A percentile compares a stretch with the other conserved stretches of the same genome.
Conservation (phyloP, 2,113 vertebrate species). For the Oncorhynchus clarkii region DNA sequence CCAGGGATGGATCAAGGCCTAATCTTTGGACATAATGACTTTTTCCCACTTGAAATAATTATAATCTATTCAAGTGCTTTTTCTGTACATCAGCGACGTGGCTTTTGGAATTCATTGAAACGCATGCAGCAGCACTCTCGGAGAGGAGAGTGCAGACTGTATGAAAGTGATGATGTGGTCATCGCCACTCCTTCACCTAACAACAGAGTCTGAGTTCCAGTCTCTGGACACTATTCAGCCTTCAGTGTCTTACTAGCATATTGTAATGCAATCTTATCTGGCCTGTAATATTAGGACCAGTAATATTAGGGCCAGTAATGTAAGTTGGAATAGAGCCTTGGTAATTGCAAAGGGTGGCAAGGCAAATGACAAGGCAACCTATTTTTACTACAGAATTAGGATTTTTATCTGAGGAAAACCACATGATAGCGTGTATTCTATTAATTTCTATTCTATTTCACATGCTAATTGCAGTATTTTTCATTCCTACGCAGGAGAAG, state of each 20-base stretch:
- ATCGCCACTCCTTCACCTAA: too few species aligned
- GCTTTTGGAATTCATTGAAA: not conserved
- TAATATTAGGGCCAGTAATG: too few species aligned
- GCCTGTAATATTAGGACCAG: too few species aligned
- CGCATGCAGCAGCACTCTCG: not conserved
- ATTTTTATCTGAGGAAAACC: not conserved
- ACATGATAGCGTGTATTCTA: not conserved
- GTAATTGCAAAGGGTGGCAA: too few species aligned
- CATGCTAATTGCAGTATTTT: not conserved
- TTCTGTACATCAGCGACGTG: not conserved
- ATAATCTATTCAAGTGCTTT: slow-evolving; percentile 4
- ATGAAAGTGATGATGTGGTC: not conserved
- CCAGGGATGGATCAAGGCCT: slow-evolving; percentile 13
- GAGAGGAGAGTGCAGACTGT: not conserved
- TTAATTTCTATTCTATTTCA: not conserved
- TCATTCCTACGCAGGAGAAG: slow-evolving; percentile 85
- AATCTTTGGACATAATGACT: not conserved
- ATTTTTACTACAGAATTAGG: too few species aligned
- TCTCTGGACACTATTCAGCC: too few species aligned
- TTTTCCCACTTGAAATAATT: not conserved
- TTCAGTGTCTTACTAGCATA: too few species aligned
- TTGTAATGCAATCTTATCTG: too few species aligned
- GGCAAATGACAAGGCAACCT: too few species aligned
- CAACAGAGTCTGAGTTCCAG: too few species aligned
- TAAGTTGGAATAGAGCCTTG: too few species aligned